Percentiles rank a stretch among this genome's conserved stretches.
These are phyloP conservation scores for Emesis furor DNA, from an alignment of 2,888 invertebrate species.

Conservation along the genomic window DNA sequence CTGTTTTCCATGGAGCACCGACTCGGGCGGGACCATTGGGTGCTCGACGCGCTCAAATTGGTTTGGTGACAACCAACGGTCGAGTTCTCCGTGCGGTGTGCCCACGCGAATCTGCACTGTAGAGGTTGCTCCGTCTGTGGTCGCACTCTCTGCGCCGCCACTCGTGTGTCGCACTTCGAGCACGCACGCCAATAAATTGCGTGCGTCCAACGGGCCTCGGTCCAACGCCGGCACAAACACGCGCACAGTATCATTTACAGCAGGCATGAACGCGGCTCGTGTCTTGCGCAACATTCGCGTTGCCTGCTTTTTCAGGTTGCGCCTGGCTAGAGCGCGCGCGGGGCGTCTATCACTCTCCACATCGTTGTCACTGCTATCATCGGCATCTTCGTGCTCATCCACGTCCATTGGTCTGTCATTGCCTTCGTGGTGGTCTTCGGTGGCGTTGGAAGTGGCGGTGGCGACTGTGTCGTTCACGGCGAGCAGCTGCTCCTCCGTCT, in stretches of 20 bases:
- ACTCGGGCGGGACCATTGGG: slow-evolving; percentile 23
- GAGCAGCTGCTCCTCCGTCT: slow-evolving; percentile 2
- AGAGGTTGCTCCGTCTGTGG: not conserved
- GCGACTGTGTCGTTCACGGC: not conserved
- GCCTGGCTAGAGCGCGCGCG: not conserved
- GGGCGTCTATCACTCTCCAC: not conserved
- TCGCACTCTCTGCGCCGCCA: not conserved
- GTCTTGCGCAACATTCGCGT: slow-evolving; percentile 11
- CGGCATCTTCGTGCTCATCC: not conserved
- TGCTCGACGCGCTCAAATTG: slow-evolving; percentile 25
- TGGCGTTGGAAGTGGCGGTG: not conserved
- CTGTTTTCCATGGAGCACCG: not conserved
- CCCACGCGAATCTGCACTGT: slow-evolving; percentile 11
- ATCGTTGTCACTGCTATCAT: not conserved
- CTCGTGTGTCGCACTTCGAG: slow-evolving; percentile 15
- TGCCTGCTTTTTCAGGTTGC: slow-evolving; percentile 1
- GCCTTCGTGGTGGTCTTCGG: not conserved
- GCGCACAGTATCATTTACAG: slow-evolving; percentile 6
- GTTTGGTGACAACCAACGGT: slow-evolving; percentile 16
- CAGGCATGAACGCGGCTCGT: not conserved
- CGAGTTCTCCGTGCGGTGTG: slow-evolving; percentile 22
- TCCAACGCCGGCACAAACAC: slow-evolving; percentile 11
- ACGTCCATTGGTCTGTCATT: not conserved
- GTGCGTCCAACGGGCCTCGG: slow-evolving; percentile 21
- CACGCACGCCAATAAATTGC: slow-evolving; percentile 26